phyloP scores from a whole-genome alignment of 2,888 invertebrate genomes.

The Drosophila fungiperda region DNA sequence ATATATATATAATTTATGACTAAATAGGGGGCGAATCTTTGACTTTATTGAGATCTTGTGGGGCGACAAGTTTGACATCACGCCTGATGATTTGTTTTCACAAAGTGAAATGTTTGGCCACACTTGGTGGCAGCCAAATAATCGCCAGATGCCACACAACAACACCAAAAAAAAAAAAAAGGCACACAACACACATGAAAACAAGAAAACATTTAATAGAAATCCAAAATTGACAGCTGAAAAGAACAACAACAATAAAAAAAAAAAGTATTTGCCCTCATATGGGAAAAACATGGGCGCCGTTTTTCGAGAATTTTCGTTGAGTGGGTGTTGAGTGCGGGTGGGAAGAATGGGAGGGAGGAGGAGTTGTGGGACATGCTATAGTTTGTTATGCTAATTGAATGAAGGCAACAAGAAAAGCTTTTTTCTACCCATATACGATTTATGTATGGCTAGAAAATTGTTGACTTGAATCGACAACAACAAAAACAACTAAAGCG shows the following conservation, averaged over 20 bases:
- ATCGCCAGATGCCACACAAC: slow-evolving; percentile 45
- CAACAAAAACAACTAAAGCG: slow-evolving; percentile 4
- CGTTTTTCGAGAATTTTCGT: slow-evolving; percentile 49
- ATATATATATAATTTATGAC: slow-evolving; percentile 70
- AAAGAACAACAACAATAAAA: slow-evolving; percentile 14
- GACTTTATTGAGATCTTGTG: slow-evolving; percentile 19
- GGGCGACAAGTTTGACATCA: slow-evolving; percentile 45
- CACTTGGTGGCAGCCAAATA: slow-evolving; percentile 49
- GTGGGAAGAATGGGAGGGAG: background rate
- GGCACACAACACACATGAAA: slow-evolving; percentile 29
- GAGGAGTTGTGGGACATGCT: background rate
- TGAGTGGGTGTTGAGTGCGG: slow-evolving; percentile 58
- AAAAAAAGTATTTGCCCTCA: slow-evolving; percentile 30
- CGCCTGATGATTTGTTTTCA: slow-evolving; percentile 65
- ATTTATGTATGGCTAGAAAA: slow-evolving; percentile 62
- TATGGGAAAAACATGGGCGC: slow-evolving; percentile 58
- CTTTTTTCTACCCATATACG: slow-evolving; percentile 61
- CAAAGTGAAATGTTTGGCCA: slow-evolving; percentile 62
- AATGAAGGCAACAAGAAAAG: slow-evolving; percentile 60
- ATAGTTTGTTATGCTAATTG: slow-evolving; percentile 79
- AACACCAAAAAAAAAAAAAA: slow-evolving; percentile 13
- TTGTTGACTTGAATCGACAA: slow-evolving; percentile 10
- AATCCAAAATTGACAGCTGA: slow-evolving; percentile 43
- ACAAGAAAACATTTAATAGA: slow-evolving; percentile 19
- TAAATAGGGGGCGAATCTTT: slow-evolving; percentile 48